Conservation (phyloP, 1,140 invertebrate species). For the Catajapyx aquilonaris region DNA sequence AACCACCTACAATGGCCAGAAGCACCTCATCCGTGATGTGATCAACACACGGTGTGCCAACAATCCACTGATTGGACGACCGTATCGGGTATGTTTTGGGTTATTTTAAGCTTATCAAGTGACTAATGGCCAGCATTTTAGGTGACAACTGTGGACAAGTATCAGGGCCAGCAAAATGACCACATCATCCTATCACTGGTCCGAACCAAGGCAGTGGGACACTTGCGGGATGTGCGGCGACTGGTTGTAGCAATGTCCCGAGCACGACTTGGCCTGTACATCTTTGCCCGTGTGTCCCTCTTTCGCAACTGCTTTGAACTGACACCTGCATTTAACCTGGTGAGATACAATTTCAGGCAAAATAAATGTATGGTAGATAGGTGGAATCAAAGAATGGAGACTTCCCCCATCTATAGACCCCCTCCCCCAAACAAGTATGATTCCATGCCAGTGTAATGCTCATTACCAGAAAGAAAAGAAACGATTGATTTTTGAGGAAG, state of each 20-base stretch:
- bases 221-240: slow-evolving; percentile 86
- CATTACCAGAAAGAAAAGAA: not conserved
- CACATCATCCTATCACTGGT: slow-evolving; percentile 92
- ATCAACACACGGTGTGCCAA: slow-evolving; percentile 81
- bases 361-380: not conserved
- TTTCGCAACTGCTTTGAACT: slow-evolving; percentile 96
- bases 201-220: slow-evolving; percentile 85
- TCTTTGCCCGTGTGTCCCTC: slow-evolving; percentile 77
- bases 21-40: slow-evolving; percentile 90
- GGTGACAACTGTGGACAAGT: slow-evolving; percentile 92
- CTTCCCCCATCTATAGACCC: too few species aligned
- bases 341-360: slow-evolving; percentile 19
- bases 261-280: slow-evolving; percentile 88
- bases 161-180: slow-evolving; percentile 99
- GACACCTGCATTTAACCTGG: slow-evolving; percentile 78
- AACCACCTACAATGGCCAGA: slow-evolving; percentile 99
- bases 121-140: slow-evolving; percentile 13
- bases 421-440: not conserved
- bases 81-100: slow-evolving; percentile 52
- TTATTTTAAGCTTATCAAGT: not conserved
- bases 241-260: slow-evolving; percentile 95
- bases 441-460: not conserved
- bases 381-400: not conserved
- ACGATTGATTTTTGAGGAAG: not conserved
- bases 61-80: slow-evolving; percentile 90